phyloP scores from a whole-genome alignment of 2,888 invertebrate species.

The Podotricha telesiphe region DNA sequence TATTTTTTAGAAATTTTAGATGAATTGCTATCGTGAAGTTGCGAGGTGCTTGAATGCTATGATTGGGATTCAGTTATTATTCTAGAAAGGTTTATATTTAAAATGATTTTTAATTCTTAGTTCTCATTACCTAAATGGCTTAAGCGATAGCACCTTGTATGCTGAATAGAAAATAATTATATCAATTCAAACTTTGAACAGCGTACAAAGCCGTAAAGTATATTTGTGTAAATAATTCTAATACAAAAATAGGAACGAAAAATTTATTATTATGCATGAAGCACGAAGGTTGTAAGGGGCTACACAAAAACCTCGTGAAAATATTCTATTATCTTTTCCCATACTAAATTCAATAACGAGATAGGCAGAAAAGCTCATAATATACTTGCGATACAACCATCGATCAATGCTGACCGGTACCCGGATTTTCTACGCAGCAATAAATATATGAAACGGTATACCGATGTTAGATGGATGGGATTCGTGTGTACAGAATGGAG shows the following conservation, averaged over 20 bases:
- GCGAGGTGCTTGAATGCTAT: no score
- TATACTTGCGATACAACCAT: constrained; percentile 52
- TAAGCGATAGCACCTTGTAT: no score
- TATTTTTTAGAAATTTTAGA: no score
- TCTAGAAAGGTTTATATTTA: no score
- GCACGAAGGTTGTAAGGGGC: neutral
- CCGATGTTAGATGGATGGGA: constrained; percentile 60
- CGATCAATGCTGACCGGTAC: constrained; percentile 62
- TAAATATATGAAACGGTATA: constrained; percentile 57
- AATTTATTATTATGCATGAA: constrained; percentile 11
- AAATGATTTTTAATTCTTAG: no score
- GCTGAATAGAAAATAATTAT: no score
- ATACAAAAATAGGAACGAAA: neutral
- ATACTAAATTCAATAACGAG: constrained; percentile 42
- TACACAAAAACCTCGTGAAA: constrained; percentile 8
- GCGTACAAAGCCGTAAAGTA: no score
- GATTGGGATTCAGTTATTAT: no score
- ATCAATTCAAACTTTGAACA: no score
- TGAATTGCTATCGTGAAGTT: no score
- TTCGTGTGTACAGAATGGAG: constrained; percentile 50
- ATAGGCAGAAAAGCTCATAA: constrained; percentile 40
- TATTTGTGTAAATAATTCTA: neutral
- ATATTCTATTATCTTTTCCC: constrained; percentile 34
- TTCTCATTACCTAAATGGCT: no score
- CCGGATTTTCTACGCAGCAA: constrained; percentile 59